Conservation (phyloP, 2,113 vertebrate species). For the Candoia aspera region DNA sequence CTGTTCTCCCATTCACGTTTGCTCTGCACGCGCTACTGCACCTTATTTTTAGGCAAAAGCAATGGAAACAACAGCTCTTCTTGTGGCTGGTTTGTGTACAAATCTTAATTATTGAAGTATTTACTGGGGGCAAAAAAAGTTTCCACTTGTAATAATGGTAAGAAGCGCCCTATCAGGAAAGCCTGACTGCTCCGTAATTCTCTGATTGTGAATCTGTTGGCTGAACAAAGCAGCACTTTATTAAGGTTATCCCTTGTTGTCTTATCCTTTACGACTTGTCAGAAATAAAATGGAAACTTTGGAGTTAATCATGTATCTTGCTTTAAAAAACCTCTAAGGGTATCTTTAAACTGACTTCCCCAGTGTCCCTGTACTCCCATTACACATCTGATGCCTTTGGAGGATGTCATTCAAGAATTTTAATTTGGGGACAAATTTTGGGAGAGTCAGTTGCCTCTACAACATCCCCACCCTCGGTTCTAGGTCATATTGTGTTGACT, state of each 20-base stretch:
- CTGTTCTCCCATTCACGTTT: background rate
- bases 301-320: background rate
- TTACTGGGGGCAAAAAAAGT: background rate
- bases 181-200: constrained; percentile 5
- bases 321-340: background rate
- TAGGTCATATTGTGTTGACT: constrained; percentile 26
- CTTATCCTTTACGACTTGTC: background rate
- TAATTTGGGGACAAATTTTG: background rate
- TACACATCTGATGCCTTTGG: background rate
- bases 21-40: background rate
- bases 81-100: background rate
- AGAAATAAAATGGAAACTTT: constrained; percentile 16
- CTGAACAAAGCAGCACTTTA: constrained; percentile 10
- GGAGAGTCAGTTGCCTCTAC: constrained; percentile 32
- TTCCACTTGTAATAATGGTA: background rate
- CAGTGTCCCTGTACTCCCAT: rapidly evolving
- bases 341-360: background rate
- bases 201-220: background rate
- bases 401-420: background rate
- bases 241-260: background rate
- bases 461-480: background rate
- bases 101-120: background rate
- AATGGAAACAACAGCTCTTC: constrained; percentile 16
- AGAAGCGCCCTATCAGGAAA: background rate
- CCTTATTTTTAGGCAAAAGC: constrained; percentile 4